Conservation (phyloP, 2,888 invertebrate species). For the Lutraria lutraria region DNA sequence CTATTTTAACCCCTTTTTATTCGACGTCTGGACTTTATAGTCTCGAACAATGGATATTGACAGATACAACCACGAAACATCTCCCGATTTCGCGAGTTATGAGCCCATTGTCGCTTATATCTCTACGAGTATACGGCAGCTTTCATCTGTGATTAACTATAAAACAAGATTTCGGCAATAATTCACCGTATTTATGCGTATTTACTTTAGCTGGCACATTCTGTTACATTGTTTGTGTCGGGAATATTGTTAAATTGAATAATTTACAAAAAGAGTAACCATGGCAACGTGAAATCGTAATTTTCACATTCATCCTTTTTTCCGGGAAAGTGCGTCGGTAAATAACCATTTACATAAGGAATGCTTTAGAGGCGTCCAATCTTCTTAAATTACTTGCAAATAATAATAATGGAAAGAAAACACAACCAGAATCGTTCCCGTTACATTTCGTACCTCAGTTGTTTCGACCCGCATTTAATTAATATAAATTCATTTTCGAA, state of each 20-base stretch:
- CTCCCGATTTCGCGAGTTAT: slow-evolving; percentile 53
- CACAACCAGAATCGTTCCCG: slow-evolving; percentile 14
- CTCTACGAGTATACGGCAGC: slow-evolving; percentile 54
- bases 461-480: slow-evolving; percentile 26
- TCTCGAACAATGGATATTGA: slow-evolving; percentile 54
- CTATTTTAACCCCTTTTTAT: slow-evolving; percentile 67
- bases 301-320: slow-evolving; percentile 32
- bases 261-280: slow-evolving; percentile 42
- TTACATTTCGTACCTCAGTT: slow-evolving; percentile 16
- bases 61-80: slow-evolving; percentile 53
- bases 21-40: slow-evolving; percentile 54
- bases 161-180: slow-evolving; percentile 67
- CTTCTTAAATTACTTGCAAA: slow-evolving; percentile 27
- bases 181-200: slow-evolving; percentile 64
- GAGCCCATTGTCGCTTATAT: slow-evolving; percentile 56
- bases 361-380: slow-evolving; percentile 30
- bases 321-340: slow-evolving; percentile 23
- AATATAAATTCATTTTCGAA: slow-evolving; percentile 6
- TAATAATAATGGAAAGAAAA: slow-evolving; percentile 41
- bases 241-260: slow-evolving; percentile 44
- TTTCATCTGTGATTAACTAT: slow-evolving; percentile 65
- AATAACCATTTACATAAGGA: slow-evolving; percentile 46
- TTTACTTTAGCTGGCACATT: slow-evolving; percentile 61
- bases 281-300: slow-evolving; percentile 33
- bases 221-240: slow-evolving; percentile 59